Conservation (phyloP, 2,797 vertebrate species). For the Sebastes variabilis region DNA sequence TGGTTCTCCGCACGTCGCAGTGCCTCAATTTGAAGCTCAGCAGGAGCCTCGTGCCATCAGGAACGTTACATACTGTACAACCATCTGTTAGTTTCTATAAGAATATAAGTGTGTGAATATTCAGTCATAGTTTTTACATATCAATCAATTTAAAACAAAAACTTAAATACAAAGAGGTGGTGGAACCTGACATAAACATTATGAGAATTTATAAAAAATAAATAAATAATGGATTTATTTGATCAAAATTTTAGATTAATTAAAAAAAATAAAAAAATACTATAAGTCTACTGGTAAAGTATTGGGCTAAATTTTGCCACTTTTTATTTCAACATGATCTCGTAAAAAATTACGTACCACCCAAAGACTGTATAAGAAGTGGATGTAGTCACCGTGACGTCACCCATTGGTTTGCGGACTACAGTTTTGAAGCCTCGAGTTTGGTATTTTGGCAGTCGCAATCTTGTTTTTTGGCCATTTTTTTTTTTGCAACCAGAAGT, state of each 20-base stretch:
- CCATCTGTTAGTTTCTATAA: conserved; percentile 30
- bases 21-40: conserved; percentile 23
- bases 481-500: no score
- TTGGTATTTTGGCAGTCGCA: rapidly evolving
- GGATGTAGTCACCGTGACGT: no score
- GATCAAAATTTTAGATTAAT: not conserved
- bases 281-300: no score
- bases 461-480: no score
- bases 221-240: not conserved
- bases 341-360: no score
- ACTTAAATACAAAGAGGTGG: not conserved
- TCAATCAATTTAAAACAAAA: not conserved
- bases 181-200: no score
- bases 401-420: no score
- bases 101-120: not conserved
- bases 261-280: no score
- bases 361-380: no score
- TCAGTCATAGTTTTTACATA: not conserved
- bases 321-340: no score
- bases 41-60: conserved; percentile 3
- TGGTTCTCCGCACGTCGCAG: not conserved
- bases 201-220: not conserved
- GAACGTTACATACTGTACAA: conserved; percentile 14
- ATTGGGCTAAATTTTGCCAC: no score
- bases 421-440: no score